phyloP scores from a whole-genome alignment of 2,888 invertebrate genomes.

The Desoria tigrina region DNA sequence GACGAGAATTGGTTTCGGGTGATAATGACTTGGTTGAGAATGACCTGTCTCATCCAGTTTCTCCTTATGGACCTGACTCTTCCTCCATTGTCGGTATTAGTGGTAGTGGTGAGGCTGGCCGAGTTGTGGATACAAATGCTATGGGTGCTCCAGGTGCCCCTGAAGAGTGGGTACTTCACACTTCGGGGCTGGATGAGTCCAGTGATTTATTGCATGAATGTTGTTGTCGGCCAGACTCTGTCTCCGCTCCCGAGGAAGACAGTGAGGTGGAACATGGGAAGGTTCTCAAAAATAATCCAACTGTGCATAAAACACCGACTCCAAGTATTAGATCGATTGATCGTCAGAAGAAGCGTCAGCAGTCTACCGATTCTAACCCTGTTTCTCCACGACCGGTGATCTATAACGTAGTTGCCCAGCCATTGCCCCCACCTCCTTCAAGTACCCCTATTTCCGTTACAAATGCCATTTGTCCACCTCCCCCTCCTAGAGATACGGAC shows the following conservation, averaged over 20 bases:
- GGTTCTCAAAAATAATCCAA: neutral
- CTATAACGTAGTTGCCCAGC: slow-evolving; percentile 43
- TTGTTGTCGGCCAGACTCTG: slow-evolving; percentile 50
- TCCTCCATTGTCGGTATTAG: slow-evolving; percentile 19
- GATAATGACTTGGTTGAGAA: neutral
- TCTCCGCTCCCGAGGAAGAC: slow-evolving; percentile 27
- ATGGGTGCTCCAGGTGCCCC: slow-evolving; percentile 30
- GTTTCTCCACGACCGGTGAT: slow-evolving; percentile 49
- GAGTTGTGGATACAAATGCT: slow-evolving; percentile 24
- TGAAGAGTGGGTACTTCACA: slow-evolving; percentile 53
- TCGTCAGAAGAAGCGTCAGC: slow-evolving; percentile 7
- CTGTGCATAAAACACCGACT: slow-evolving; percentile 18
- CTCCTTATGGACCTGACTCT: slow-evolving; percentile 1
- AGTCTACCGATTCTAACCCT: slow-evolving; percentile 22
- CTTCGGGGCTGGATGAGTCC: slow-evolving; percentile 51
- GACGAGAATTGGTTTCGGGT: slow-evolving; percentile 9
- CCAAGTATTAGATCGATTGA: slow-evolving; percentile 13
- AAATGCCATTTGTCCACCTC: slow-evolving; percentile 50
- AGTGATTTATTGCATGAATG: slow-evolving; percentile 52
- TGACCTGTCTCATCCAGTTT: neutral
- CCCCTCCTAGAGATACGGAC: slow-evolving; percentile 31
- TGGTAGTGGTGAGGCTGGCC: slow-evolving; percentile 22
- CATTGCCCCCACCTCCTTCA: slow-evolving; percentile 31
- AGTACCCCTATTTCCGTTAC: slow-evolving; percentile 22
- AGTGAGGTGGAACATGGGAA: slow-evolving; percentile 1